Base-by-base conservation (phyloP, 2,113 vertebrate genomes). In the Macquaria australasica region DNA sequence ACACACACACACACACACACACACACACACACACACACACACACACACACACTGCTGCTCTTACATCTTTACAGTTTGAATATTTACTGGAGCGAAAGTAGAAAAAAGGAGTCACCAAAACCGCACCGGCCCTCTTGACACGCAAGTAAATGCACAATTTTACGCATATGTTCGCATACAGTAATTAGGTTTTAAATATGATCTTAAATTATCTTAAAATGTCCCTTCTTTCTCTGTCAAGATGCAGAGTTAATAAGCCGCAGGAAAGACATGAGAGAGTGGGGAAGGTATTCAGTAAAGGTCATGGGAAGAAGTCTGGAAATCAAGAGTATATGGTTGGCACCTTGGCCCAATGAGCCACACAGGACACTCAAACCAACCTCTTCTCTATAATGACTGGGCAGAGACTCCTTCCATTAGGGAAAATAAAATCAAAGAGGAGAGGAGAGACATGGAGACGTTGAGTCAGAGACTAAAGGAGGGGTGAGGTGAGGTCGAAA, bases 361-460 rank as follows among this genome's bases (percentile, higher is more conserved):
- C 59, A 59, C 50, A 55, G 20, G 37, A 88, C 39, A 66, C 21
- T 73, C 56, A 73, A 80, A 73, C 16, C 73, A 43, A 74, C 45
- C 50, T 34, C 25, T n/a, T 53, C 79, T n/a, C 41, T 83, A 51
- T 18, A 60, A 72, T 39, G 66, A 64, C 73, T 87, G 79, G 50
- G 53, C 31, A 77, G 71, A 70, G 79, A 73, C 68, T 82, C 31
- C 39, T 81, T 81, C 67, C 76, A 80, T 53, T 28, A 18, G 20
- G 82, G 85, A 39, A 85, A 92, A 87, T 80, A 43, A 80, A 80
- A 88, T 77, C 15, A 73, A 69, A 87, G 75, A 86, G 50, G 28
- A 90, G 73, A 12, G 50, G 43, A 79, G 41, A 75, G 53, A 51
- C 31, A 14, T 23, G 64, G 88, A 86, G 56, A 81, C 1, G 10